A percentile compares a stretch with the other conserved stretches of the same genome.
These are phyloP conservation scores for Prietella phreatophila DNA, from an alignment of 2,113 vertebrate species.

Conservation along the genomic window DNA sequence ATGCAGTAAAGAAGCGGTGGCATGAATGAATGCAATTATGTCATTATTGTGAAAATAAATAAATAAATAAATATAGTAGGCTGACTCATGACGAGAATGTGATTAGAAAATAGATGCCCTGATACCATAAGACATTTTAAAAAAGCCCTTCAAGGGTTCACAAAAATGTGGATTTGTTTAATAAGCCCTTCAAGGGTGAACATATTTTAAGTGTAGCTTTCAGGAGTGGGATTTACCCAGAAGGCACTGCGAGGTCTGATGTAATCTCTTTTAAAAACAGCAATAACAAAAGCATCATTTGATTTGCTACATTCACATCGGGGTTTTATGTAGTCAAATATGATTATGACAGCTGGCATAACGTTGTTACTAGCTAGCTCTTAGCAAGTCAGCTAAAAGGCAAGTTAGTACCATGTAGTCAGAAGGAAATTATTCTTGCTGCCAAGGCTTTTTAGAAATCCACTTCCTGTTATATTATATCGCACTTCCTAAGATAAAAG, in stretches of 20 bases:
- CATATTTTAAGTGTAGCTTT: background rate
- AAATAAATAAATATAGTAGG: background rate
- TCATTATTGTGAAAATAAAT: background rate
- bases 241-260: background rate
- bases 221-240: slow-evolving; percentile 2
- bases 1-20: background rate
- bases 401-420: background rate
- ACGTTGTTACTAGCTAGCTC: background rate
- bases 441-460: background rate
- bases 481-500: background rate
- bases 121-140: background rate
- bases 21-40: background rate
- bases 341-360: background rate
- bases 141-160: background rate
- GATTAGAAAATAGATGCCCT: background rate
- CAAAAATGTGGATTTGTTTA: background rate
- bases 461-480: background rate
- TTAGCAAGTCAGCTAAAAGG: background rate
- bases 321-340: background rate
- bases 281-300: background rate
- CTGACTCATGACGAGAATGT: background rate
- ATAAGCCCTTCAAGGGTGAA: background rate
- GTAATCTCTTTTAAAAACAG: slow-evolving; percentile 8
- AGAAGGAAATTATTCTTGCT: background rate
- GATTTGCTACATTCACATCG: background rate